Evolutionary conservation across 30 jellyfish, hydroid and myxozoan genomes (phyloP), one percentile per base, ranked within the genome.

Genomic region (Catostylus mosaicus): DNA sequence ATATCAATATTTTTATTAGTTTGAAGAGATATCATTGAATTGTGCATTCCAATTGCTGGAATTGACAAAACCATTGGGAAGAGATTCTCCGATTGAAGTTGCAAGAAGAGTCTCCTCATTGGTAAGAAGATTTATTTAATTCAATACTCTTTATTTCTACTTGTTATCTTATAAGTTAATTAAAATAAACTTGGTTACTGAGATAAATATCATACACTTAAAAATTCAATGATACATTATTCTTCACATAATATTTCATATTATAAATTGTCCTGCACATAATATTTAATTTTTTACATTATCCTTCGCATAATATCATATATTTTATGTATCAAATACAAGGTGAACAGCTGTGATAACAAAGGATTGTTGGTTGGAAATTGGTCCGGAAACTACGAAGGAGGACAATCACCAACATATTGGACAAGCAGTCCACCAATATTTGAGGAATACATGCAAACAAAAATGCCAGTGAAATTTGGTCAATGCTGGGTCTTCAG

Each of bases 401-500:
- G 90, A 23, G 99, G 99, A 24, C 82, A 83, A 70, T 56, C 96
- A 6, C 99, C 99, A 16, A 62, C 94, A 14, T 62, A 63, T 33
- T 96, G 99, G 99, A 71, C 94, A 52, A 90, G 98, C 75, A 84
- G 96, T 33, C 98, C 97, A 0, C 97, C 96, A 20, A 96, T 96
- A 37, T 77, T 90, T n/a, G 96, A 87, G 26, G 72, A 77, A 56
- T 96, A 68, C 85, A 64, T 80, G 90, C 34, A 82, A 57, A 73
- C 83, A 27, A 47, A 78, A 65, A 26, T 37, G 48, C 54, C 96
- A 0, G 99, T 94, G 38, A 94, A 94, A 57, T 94, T 18, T 68
- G 99, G 99, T 5, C 99, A 94, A 73, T 94, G 99, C 76, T 94
- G 99, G 99, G 99, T 94, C 12, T 94, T 94, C 85, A 94, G 99